Conservation (phyloP, 2,113 vertebrate genomes). For the Ctenodactylus gundi region DNA sequence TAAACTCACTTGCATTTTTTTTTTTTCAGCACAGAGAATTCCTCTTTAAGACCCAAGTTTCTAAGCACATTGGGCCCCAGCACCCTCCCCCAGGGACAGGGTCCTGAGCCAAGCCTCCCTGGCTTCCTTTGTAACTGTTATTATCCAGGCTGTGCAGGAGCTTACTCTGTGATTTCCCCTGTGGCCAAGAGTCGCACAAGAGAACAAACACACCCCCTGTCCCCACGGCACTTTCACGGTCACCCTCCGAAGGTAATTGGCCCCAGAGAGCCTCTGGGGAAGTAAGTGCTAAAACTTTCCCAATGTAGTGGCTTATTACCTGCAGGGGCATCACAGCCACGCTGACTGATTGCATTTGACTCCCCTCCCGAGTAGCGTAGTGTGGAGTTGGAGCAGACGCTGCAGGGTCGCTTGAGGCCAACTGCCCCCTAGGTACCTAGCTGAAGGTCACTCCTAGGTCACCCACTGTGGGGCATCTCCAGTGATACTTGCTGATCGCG, state of each 20-base stretch:
- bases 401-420: not conserved
- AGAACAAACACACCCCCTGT: not conserved
- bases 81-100: not conserved
- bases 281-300: conserved; percentile 51
- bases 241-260: conserved; percentile 70
- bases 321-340: conserved; percentile 14
- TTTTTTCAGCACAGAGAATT: conserved; percentile 33
- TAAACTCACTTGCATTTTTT: conserved; percentile 51
- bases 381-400: not conserved
- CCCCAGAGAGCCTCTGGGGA: conserved; percentile 41
- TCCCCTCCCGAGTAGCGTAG: conserved; percentile 38
- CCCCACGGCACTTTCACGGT: conserved; percentile 37
- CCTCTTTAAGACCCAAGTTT: conserved; percentile 14
- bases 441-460: conserved; percentile 17
- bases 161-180: conserved; percentile 67
- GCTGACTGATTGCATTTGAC: conserved; percentile 45
- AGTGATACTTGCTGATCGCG: not conserved
- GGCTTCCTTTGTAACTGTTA: conserved; percentile 55
- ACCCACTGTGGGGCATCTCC: not conserved
- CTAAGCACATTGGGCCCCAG: not conserved
- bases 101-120: not conserved
- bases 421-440: not conserved
- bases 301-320: conserved; percentile 32
- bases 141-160: not conserved
- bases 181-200: not conserved